These are phyloP conservation scores for Entelurus aequoreus DNA, from an alignment of 2,113 vertebrate species.

Conservation along the genomic window DNA sequence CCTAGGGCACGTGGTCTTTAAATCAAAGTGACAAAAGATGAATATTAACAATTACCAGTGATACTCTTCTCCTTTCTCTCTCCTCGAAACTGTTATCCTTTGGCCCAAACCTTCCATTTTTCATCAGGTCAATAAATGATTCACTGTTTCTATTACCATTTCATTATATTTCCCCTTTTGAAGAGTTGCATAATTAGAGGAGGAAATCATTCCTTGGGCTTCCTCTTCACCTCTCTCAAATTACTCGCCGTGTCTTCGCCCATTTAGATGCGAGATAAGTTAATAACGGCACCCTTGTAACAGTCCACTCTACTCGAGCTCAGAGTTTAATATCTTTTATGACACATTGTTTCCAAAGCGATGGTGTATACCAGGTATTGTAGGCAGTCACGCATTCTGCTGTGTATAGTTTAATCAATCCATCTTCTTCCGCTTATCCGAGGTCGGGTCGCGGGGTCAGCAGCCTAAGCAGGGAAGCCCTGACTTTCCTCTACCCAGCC, in stretches of 20 bases:
- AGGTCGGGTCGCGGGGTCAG: too few species aligned
- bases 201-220: constrained; percentile 20
- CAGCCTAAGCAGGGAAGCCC: too few species aligned
- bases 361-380: neutral
- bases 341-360: too few species aligned
- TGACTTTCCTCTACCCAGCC: too few species aligned
- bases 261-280: constrained; percentile 58
- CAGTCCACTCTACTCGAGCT: constrained; percentile 8
- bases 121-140: constrained; percentile 70
- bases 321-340: neutral
- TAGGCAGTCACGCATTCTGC: neutral
- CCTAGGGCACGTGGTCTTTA: constrained; percentile 17
- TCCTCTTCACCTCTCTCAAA: constrained; percentile 43
- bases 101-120: constrained; percentile 55
- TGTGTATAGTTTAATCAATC: too few species aligned
- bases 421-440: too few species aligned
- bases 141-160: constrained; percentile 66
- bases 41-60: constrained; percentile 64
- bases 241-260: constrained; percentile 36
- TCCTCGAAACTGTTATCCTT: constrained; percentile 49
- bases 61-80: constrained; percentile 42
- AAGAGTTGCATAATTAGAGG: constrained; percentile 55
- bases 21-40: constrained; percentile 59
- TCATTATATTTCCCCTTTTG: constrained; percentile 61
- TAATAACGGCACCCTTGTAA: constrained; percentile 44